Evolutionary conservation across 2,797 vertebrate genomes (phyloP), one percentile per base, ranked within the genome.

Genomic region (Loris lydekkerianus): DNA sequence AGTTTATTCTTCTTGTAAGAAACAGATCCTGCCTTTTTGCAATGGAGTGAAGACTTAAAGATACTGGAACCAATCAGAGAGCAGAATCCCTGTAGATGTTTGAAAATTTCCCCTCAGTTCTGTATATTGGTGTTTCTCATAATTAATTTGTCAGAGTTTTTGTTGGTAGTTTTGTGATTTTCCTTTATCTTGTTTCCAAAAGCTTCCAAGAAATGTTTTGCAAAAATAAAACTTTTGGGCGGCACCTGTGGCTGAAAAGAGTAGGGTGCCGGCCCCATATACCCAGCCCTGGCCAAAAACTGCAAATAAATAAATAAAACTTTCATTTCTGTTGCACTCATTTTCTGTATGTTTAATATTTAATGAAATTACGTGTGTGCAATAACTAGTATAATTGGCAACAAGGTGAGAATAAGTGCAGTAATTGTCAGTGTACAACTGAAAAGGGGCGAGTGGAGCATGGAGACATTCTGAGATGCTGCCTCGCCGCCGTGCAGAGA

Each of bases 301-400:
- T 46, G 46, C 46, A 46, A 46, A 46, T 46, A 46, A 46, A 46
- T 40, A 87, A 72, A 83, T 31, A 56, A 78, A 94, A 34, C 15
- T 56, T 93, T 81, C 1, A 34, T 77, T 86, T 87, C 49, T 87
- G 46, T 20, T 53, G 2, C 1, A 46, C 49, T 91, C 5, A 43
- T 77, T 91, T 96, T 67, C 53, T 82, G 49, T 84, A 53, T 91
- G 43, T 46, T 85, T 49, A 72, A 86, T 91, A 93, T 67, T 61
- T 91, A 94, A 70, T 86, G 63, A 70, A 91, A 91, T 76, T 72
- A 46, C 60, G 61, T 21, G 40, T 60, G 86, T 91, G 43, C 0
- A 23, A 31, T 40, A 83, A 77, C 17, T 89, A 89, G 21, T n/a
- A 83, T 92, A 81, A 60, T 11, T 80, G 46, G 67, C 17, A 58